Percentiles rank a stretch among this genome's conserved stretches.
phyloP scores from a whole-genome alignment of 2,797 vertebrate species.

The Acanthurus leucopareius region DNA sequence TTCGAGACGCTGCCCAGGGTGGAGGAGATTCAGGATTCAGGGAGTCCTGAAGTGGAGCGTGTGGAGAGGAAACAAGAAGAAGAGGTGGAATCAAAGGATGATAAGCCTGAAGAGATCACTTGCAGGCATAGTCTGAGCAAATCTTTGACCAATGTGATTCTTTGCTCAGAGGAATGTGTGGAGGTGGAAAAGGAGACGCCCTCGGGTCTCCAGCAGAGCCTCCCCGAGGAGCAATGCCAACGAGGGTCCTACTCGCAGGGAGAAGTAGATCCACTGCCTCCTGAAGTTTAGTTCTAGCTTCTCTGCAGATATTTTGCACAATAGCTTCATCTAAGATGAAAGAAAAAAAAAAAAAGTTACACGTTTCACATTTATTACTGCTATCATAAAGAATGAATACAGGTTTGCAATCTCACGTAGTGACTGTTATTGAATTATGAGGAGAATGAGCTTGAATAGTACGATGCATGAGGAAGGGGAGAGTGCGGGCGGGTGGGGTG shows the following conservation, averaged over 20 bases:
- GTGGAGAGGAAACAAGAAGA: slow-evolving; percentile 48
- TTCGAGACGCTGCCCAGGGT: slow-evolving; percentile 71
- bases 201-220: slow-evolving; percentile 52
- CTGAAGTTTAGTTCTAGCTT: slow-evolving; percentile 79
- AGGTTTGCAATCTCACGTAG: slow-evolving; percentile 56
- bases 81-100: slow-evolving; percentile 48
- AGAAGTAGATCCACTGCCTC: slow-evolving; percentile 80
- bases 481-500: background rate
- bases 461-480: slow-evolving; percentile 23
- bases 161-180: slow-evolving; percentile 63
- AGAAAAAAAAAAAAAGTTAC: slow-evolving; percentile 50
- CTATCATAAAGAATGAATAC: slow-evolving; percentile 64
- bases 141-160: slow-evolving; percentile 70
- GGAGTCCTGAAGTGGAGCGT: slow-evolving; percentile 57
- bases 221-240: slow-evolving; percentile 66
- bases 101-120: slow-evolving; percentile 68
- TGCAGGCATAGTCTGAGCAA: slow-evolving; percentile 74
- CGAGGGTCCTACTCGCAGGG: slow-evolving; percentile 68
- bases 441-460: slow-evolving; percentile 41
- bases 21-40: slow-evolving; percentile 46
- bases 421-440: slow-evolving; percentile 55
- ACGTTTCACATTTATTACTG: slow-evolving; percentile 75
- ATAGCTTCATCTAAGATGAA: slow-evolving; percentile 83
- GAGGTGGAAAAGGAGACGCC: slow-evolving; percentile 51
- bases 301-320: slow-evolving; percentile 90